Base-by-base conservation (phyloP, 1,140 invertebrate species). In the Tribolium madens region DNA sequence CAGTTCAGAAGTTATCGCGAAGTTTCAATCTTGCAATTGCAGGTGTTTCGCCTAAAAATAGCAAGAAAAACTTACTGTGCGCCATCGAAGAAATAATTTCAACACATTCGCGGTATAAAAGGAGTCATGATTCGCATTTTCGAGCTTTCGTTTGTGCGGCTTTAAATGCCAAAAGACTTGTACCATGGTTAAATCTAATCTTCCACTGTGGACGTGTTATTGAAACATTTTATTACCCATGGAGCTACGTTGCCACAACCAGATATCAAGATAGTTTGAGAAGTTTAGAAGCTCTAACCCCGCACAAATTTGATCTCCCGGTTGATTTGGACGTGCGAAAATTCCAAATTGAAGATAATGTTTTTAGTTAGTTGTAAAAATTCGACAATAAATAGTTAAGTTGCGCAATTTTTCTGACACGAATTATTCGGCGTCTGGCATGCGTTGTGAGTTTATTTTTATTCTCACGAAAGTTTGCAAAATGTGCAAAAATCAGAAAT, bases 141-240 rank as follows among this genome's bases (percentile, higher is more conserved):
- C 99, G 99, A 88, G 97, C 98, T 13, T 98, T 99, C 85, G 91
- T 99, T 57, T 99, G 96, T 87, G 92, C 96, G 64, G 97, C 94
- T 53, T 88, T 99, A 14, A 99, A 99, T 87, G 89, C 93, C 48
- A 94, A 94, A 80, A 95, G 96, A 88, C 88, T 99, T 72, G 94
- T 96, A 1, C 88, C 91, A 6, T 99, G 57, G 97, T 87, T 99
- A n/a, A 93, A 95, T 83, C 90, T 98, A 46, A 94, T 99, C 75
- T 91, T 98, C 68, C 92, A 96, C 84, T 96, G 93, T 84, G 92
- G 94, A 81, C 91, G 93, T 57, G 86, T 99, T 14, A 89, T 98
- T 71, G 94, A 98, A 85, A 91, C 92, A 72, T 96, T 95, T 87
- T 99, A 99, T 86, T 91, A 95, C 46, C 92, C 94, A n/a, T 98